phyloP scores from a whole-genome alignment of 1,140 invertebrate genomes.

The Neodiprion pinetum region DNA sequence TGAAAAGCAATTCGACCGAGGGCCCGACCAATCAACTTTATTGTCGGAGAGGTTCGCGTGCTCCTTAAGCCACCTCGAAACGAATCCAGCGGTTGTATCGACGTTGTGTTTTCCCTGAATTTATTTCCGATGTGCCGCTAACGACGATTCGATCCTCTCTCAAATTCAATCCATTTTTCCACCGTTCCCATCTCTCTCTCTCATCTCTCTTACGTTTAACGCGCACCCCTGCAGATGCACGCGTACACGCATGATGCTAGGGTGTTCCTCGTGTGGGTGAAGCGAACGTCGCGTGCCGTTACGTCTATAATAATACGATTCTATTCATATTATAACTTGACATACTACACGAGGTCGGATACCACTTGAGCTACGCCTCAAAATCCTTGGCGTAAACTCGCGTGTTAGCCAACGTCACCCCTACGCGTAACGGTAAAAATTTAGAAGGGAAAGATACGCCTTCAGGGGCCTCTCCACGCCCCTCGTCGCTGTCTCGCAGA shows the following conservation, averaged over 20 bases:
- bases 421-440: neutral
- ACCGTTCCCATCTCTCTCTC: neutral
- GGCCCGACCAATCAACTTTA: neutral
- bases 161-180: neutral
- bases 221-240: neutral
- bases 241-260: neutral
- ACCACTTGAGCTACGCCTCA: constrained; percentile 19
- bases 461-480: constrained; percentile 3
- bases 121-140: neutral
- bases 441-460: neutral
- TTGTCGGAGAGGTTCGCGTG: constrained; percentile 4
- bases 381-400: neutral
- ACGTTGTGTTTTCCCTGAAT: neutral
- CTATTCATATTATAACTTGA: constrained; percentile 60
- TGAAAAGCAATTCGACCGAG: neutral
- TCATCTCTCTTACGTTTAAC: too few relatives aligned
- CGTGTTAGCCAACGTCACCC: neutral
- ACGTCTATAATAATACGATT: constrained; percentile 9
- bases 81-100: neutral
- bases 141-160: neutral
- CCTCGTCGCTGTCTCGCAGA: neutral
- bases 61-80: neutral
- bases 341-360: constrained; percentile 56
- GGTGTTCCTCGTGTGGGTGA: neutral
- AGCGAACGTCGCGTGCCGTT: constrained; percentile 28